Evolutionary conservation across 2,797 vertebrate genomes (phyloP), one percentile per base, ranked within the genome.

Genomic region (Xerus rutilus): DNA sequence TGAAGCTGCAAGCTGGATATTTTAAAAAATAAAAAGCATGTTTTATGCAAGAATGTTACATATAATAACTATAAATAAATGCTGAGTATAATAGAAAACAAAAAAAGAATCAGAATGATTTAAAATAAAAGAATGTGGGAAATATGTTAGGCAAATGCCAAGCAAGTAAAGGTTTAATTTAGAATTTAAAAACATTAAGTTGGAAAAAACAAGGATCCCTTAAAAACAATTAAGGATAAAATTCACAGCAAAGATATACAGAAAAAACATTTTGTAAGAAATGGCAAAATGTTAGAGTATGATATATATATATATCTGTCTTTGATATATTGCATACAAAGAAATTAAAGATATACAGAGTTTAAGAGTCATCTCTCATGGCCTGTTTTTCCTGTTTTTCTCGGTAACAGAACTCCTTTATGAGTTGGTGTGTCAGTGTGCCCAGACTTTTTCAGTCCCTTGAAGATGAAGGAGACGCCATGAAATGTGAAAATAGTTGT

Each of bases 161-260:
- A 93, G 70, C 59, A 74, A 86, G 25, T 20, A 65, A 74, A 23
- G 14, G 14, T 52, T 96, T 89, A 65, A 88, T 59, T 72, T 79
- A 67, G 52, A 23, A 85, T 89, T 54, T 20, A 79, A 94, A 89
- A 85, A 21, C 74, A 62, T 81, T 84, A 62, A 67, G 20, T 52
- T 62, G 73, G 47, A 73, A 39, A 79, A 72, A 83, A n/a, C 64
- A 89, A 78, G 35, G 12, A 54, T 65, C 35, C 64, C 39, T 84
- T 84, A 73, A 78, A n/a, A 94, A 88, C 39, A 84, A 39, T 49
- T 35, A 90, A 96, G 39, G 39, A 14, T 73, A 73, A 85, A 83
- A 79, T 73, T 21, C 49, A 73, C 49, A 85, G 30, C 72, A 85
- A 74, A 74, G 78, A 93, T 82, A 70, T 82, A 64, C 17, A 23